These are phyloP conservation scores for Sialia sialis DNA, from an alignment of 2,113 vertebrate species.

Conservation along the genomic window DNA sequence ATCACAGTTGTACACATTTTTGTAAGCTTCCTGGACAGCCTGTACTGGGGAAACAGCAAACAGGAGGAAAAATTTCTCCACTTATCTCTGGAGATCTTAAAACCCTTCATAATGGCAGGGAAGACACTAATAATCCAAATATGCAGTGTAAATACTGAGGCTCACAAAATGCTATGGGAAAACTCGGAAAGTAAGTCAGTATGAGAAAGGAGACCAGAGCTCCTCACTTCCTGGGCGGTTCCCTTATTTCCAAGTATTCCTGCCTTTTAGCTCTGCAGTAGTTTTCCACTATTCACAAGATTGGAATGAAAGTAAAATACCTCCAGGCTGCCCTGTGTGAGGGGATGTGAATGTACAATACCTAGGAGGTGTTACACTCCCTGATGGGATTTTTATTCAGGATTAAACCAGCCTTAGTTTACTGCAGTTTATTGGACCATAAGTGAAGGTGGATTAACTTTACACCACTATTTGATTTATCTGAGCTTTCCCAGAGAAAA, in stretches of 20 bases:
- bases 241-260: neutral
- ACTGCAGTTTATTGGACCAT: neutral
- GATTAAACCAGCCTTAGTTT: neutral
- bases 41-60: fast-evolving
- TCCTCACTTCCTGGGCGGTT: neutral
- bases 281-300: neutral
- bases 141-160: neutral
- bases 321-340: neutral
- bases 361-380: neutral
- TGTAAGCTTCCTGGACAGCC: neutral
- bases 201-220: neutral
- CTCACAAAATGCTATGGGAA: neutral
- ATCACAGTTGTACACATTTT: neutral
- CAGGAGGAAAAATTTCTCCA: neutral
- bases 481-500: neutral
- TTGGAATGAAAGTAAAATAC: neutral
- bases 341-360: fast-evolving
- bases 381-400: neutral
- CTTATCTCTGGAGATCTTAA: neutral
- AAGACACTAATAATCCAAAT: neutral
- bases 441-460: neutral
- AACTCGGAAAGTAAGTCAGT: neutral
- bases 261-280: neutral
- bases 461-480: neutral
- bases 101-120: neutral